A percentile compares a stretch with the other conserved stretches of the same genome.
These are phyloP conservation scores for Amniataba percoides DNA, from an alignment of 2,797 vertebrate genomes.

Conservation along the genomic window DNA sequence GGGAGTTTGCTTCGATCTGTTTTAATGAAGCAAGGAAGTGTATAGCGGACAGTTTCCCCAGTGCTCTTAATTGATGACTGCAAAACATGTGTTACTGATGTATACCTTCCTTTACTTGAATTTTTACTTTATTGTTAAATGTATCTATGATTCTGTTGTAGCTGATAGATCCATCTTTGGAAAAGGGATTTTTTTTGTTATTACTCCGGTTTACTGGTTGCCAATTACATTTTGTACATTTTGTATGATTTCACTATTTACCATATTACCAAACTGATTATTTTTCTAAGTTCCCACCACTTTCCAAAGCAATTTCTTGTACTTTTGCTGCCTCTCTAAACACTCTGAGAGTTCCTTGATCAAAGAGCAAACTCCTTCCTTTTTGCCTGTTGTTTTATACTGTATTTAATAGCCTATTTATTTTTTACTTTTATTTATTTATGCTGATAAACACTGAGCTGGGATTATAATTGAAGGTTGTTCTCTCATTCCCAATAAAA, in stretches of 20 bases:
- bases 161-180: constrained; percentile 64
- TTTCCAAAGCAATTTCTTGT: constrained; percentile 49
- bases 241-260: constrained; percentile 67
- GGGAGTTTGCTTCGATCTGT: constrained; percentile 38
- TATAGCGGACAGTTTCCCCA: constrained; percentile 36
- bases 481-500: constrained; percentile 78
- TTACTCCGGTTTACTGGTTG: constrained; percentile 65
- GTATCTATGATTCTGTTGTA: constrained; percentile 65
- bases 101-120: constrained; percentile 82
- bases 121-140: constrained; percentile 72
- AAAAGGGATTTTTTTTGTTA: constrained; percentile 72
- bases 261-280: constrained; percentile 58
- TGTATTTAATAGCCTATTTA: constrained; percentile 91
- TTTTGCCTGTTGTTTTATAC: constrained; percentile 81
- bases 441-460: constrained; percentile 84
- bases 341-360: constrained; percentile 57
- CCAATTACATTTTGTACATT: constrained; percentile 62
- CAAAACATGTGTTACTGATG: constrained; percentile 80
- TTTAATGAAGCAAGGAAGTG: constrained; percentile 37
- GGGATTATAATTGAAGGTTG: constrained; percentile 84
- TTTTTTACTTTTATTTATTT: constrained; percentile 89
- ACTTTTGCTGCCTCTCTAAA: constrained; percentile 65
- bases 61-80: constrained; percentile 79
- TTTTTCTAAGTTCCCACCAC: constrained; percentile 51
- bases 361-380: constrained; percentile 53